Evolutionary conservation across 64 coral and sea anemone species (phyloP).

Genomic region (Montipora capricornis): DNA sequence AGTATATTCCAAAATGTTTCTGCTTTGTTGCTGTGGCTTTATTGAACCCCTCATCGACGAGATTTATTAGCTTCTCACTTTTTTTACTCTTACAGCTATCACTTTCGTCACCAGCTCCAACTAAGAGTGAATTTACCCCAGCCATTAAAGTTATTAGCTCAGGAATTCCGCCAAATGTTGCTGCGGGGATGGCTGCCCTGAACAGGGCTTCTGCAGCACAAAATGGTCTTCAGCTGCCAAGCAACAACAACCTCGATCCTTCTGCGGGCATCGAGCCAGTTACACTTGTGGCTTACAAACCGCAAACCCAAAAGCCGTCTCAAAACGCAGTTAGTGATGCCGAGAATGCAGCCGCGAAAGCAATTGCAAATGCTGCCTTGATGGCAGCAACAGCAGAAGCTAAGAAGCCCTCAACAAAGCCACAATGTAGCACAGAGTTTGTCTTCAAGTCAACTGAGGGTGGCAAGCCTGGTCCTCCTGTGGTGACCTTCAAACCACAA

Average conservation of each 20-base stretch:
- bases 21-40: no score
- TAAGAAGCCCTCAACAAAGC: slow-evolving; percentile 39
- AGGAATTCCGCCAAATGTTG: slow-evolving; percentile 6
- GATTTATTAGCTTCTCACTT: neutral
- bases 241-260: slow-evolving; percentile 42
- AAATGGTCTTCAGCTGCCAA: neutral
- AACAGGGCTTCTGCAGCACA: slow-evolving; percentile 36
- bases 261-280: slow-evolving; percentile 66
- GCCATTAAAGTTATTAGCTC: slow-evolving; percentile 1
- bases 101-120: neutral
- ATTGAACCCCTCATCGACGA: no score
- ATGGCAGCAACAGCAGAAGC: slow-evolving; percentile 54
- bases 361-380: slow-evolving; percentile 55
- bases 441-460: slow-evolving; percentile 20
- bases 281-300: slow-evolving; percentile 52
- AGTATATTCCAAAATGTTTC: no score
- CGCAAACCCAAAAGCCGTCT: neutral
- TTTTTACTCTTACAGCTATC: neutral
- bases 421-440: slow-evolving; percentile 72
- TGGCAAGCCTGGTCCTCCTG: slow-evolving; percentile 62
- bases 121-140: neutral
- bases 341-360: slow-evolving; percentile 19
- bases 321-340: neutral
- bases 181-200: slow-evolving; percentile 61
- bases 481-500: slow-evolving; percentile 63